Conservation (phyloP, 2,797 vertebrate genomes). For the Leptoclinus maculatus region DNA sequence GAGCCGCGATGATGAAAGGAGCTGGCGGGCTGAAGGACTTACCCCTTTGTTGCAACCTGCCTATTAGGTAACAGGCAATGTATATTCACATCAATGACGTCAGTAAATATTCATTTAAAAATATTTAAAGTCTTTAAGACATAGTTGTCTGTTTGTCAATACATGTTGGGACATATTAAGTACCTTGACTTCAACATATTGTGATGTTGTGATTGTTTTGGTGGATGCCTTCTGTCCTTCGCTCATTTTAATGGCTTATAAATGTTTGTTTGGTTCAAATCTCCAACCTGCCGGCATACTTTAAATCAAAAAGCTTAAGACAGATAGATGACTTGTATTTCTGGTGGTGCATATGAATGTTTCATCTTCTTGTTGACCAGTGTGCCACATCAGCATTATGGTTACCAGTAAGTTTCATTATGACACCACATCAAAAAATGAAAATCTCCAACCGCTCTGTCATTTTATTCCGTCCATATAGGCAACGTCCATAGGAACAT, state of each 20-base stretch:
- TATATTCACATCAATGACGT: neutral
- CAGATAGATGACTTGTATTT: neutral
- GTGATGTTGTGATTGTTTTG: neutral
- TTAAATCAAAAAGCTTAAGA: slow-evolving; percentile 1
- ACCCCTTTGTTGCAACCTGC: slow-evolving; percentile 58
- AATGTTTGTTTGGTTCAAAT: neutral
- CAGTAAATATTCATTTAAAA: neutral
- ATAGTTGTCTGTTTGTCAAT: neutral
- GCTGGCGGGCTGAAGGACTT: slow-evolving; percentile 33
- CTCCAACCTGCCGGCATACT: neutral
- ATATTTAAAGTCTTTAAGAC: neutral
- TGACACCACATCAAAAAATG: neutral
- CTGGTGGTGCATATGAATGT: neutral
- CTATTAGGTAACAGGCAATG: slow-evolving; percentile 51
- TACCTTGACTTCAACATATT: neutral
- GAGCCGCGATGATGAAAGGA: slow-evolving; percentile 67
- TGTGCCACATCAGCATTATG: neutral
- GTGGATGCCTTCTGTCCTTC: neutral
- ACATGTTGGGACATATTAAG: neutral
- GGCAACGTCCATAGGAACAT: neutral
- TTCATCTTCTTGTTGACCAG: neutral
- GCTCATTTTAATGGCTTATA: neutral
- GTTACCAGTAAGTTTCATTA: neutral
- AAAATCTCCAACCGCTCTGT: neutral
- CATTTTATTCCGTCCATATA: too few relatives aligned